Base-by-base conservation (phyloP, 2,888 invertebrate genomes). In the Frankliniella intonsa region DNA sequence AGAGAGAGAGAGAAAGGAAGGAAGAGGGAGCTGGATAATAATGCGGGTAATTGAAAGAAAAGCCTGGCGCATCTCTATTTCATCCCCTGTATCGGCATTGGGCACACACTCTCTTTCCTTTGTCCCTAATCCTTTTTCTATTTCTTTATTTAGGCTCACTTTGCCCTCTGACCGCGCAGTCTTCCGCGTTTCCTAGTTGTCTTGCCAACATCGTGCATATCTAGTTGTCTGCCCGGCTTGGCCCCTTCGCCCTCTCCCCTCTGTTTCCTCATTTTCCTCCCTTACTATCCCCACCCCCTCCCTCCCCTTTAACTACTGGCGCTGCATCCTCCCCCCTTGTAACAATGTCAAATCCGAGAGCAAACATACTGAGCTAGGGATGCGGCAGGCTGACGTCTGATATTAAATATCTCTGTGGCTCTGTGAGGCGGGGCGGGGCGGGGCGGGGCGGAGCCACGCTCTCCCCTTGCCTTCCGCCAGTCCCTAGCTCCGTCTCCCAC, bases 281-380 rank as follows among this genome's bases (percentile, higher is more conserved):
- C 2, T 55, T 7, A 14, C 55, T 55, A 12, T 8, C 55, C 17
- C 8, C 55, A 14, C 55, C 55, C 55, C 7, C 55, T 55, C 55
- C 1, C 55, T 55, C 55, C 17, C 55, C 17, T 17, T 55, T 17
- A 55, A 12, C 17, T 17, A 14, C 55, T 55, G 14, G 2, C 55
- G 12, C 55, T 55, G 14, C 14, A 14, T 55, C 38, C 38, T 38
- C 38, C 62, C 62, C 25, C 69, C 10, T 19, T 69, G 69, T 69
- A 19, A 69, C 69, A 69, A 69, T 69, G 69, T 69, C 69, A 69
- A 69, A 69, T 69, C 69, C 69, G 22, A 69, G 22, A 22, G 69
- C 25, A 76, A 76, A 76, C 69, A 25, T 10, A 12, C 69, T 76
- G 25, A 76, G 69, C 69, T 5, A 12, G 55, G 55, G 55, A 19